Evolutionary conservation across 2,113 vertebrate species (phyloP), one percentile per base, ranked within the genome.

Genomic region (Baryphthengus martii): DNA sequence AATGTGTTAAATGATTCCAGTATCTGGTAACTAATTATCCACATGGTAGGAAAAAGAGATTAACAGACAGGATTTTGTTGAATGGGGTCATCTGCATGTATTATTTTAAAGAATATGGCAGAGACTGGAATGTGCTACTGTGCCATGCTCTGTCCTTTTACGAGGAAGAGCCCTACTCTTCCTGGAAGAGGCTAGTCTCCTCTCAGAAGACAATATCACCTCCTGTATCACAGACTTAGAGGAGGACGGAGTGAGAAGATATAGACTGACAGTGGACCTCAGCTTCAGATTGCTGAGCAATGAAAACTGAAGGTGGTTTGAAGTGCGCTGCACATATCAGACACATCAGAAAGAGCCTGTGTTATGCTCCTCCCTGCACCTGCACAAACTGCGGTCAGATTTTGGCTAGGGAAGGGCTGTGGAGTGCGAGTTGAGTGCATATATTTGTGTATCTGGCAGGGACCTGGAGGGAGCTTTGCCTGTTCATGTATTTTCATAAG

Each of bases 311-410:
- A 1, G 1, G 17, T n/a, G 39, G 28, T 73, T 79, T 5, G 1
- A 58, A 45, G 9, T 4, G 3, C 23, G 12, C 40, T 82, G 31
- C 7, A 47, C 0, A 0, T 29, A 9, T 9, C n/a, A 56, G 24
- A 18, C 8, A 47, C 4, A 28, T 10, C 23, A 80, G 28, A 15
- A 11, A 80, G 28, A 77, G 28, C 21, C 61, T 33, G 17, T 39
- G 50, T 13, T 26, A 9, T 12, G 35, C 12, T 85, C 35, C 59
- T 24, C 39, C 39, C 26, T 78, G 33, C 42, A 81, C 35, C 61
- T 63, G 33, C 20, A 85, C 21, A 31, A 47, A 68, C 7, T 26
- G 7, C 6, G 4, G 42, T 10, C 68, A 77, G 56, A 65, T 61
- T 87, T 61, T 84, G 47, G 24, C 16, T 31, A 47, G 17, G 29